Conservation (phyloP, 1,140 invertebrate genomes). For the Lutraria rhynchaena region DNA sequence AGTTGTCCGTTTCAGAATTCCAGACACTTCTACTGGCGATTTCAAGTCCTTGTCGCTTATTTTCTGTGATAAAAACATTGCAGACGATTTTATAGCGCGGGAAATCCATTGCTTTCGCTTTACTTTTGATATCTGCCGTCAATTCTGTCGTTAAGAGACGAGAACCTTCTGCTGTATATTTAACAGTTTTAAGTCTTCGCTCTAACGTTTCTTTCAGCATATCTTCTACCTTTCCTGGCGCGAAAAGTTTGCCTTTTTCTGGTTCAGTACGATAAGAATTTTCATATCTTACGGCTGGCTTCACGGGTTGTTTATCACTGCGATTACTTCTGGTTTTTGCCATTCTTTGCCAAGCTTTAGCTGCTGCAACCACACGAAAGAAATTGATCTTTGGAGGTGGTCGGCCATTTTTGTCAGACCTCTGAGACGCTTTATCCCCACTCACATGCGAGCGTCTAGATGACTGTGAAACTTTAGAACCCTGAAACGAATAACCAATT, state of each 20-base stretch:
- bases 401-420: constrained; percentile 30
- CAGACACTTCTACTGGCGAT: constrained; percentile 71
- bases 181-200: constrained; percentile 40
- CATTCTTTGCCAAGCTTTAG: constrained; percentile 38
- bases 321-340: constrained; percentile 20
- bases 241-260: constrained; percentile 50
- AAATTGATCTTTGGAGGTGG: constrained; percentile 49
- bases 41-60: constrained; percentile 69
- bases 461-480: constrained; percentile 36
- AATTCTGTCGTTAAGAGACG: constrained; percentile 51
- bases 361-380: constrained; percentile 49
- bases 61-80: constrained; percentile 70
- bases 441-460: constrained; percentile 35
- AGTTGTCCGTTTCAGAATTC: constrained; percentile 72
- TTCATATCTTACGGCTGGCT: constrained; percentile 42
- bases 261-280: constrained; percentile 64
- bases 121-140: constrained; percentile 65
- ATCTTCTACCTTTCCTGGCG: constrained; percentile 37
- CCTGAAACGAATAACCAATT: too few relatives aligned
- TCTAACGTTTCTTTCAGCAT: constrained; percentile 63
- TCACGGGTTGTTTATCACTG: neutral
- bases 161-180: constrained; percentile 53
- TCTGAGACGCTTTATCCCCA: constrained; percentile 32
- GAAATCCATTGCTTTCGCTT: constrained; percentile 69
- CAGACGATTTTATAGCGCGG: constrained; percentile 72